A percentile compares a stretch with the other conserved stretches of the same genome.
phyloP scores from a whole-genome alignment of 2,113 vertebrate genomes.

The Anas platyrhynchos region DNA sequence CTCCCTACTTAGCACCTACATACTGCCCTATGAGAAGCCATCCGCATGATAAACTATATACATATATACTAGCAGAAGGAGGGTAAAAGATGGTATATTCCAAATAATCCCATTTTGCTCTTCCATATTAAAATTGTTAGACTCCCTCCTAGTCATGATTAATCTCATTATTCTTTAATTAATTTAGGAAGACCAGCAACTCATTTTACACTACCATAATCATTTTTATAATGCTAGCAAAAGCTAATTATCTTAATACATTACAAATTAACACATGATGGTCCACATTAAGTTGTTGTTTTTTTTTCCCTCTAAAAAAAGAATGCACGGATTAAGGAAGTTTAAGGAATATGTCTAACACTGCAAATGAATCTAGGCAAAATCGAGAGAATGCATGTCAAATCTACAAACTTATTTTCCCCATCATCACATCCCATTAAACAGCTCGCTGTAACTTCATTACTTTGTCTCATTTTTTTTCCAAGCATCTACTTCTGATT shows the following conservation, averaged over 20 bases:
- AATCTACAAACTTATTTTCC: background rate
- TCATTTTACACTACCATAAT: conserved; percentile 4
- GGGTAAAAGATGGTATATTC: background rate
- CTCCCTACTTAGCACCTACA: background rate
- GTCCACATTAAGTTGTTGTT: background rate
- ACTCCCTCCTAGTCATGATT: background rate
- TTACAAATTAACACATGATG: background rate
- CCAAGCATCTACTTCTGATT: background rate
- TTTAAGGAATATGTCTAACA: background rate
- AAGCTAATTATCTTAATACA: conserved; percentile 30
- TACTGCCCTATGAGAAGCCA: background rate
- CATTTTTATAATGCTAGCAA: conserved; percentile 14
- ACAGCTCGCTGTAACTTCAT: conserved; percentile 3
- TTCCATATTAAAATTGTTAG: background rate
- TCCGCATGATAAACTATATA: background rate
- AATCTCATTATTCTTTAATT: conserved; percentile 31
- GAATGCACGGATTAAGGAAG: background rate
- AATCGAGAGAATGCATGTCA: background rate
- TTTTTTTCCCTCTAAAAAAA: background rate
- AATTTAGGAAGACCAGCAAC: conserved; percentile 16
- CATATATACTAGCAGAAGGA: background rate
- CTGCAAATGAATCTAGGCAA: background rate
- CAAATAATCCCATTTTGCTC: background rate
- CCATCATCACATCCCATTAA: conserved; percentile 27
- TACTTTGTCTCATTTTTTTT: background rate